These are phyloP conservation scores for Pogona vitticeps DNA, from an alignment of 2,113 vertebrate genomes.

Conservation along the genomic window DNA sequence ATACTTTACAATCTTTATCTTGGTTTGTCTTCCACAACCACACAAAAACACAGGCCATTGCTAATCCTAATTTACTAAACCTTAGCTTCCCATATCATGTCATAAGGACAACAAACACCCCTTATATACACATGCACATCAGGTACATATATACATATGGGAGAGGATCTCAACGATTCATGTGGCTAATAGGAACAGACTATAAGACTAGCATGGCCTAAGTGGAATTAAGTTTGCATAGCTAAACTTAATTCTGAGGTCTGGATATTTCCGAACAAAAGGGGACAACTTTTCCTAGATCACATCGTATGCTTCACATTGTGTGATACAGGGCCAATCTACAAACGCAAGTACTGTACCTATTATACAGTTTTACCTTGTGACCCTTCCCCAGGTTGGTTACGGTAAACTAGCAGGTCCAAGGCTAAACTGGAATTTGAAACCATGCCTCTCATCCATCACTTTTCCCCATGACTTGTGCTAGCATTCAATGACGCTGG, in stretches of 20 bases:
- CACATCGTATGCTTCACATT: neutral
- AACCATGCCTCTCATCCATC: neutral
- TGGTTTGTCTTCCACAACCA: neutral
- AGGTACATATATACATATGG: no score
- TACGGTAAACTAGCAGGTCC: neutral
- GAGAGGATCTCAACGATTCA: neutral
- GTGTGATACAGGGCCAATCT: neutral
- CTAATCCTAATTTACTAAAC: neutral
- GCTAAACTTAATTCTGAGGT: neutral
- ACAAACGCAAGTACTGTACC: neutral
- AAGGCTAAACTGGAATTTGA: neutral
- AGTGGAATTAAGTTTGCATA: neutral
- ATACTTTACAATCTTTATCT: neutral
- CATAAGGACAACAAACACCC: neutral
- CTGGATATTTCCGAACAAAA: neutral
- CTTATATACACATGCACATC: neutral
- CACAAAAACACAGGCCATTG: neutral
- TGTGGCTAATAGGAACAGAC: neutral
- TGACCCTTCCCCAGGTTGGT: neutral
- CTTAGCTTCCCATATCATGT: neutral
- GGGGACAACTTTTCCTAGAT: neutral
- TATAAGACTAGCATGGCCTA: neutral
- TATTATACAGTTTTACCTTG: neutral
- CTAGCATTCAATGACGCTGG: neutral
- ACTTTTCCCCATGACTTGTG: neutral